Conservation (phyloP, 2,113 vertebrate genomes). For the Tyto alba region DNA sequence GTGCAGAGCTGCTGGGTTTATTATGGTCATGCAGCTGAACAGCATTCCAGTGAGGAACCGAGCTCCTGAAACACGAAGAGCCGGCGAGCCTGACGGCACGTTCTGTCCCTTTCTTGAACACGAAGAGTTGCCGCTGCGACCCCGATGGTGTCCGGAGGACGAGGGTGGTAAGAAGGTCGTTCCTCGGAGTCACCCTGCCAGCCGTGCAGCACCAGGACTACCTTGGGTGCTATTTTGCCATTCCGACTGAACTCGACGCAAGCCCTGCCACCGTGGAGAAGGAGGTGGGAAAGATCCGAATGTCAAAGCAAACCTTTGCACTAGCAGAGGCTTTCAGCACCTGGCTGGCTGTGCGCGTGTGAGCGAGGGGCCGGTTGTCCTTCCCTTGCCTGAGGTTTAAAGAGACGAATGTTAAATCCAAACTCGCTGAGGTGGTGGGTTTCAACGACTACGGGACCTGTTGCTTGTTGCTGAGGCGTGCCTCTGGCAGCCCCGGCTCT, state of each 20-base stretch:
- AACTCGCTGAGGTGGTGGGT: not conserved
- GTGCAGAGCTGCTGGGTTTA: not conserved
- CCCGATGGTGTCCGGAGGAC: not conserved
- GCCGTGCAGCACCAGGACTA: not conserved
- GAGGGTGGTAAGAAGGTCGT: not conserved
- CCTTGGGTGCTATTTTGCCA: not conserved
- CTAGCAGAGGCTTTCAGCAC: not conserved
- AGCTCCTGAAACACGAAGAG: not conserved
- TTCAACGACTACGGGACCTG: not conserved
- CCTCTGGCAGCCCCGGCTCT: not conserved
- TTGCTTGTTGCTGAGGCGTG: not conserved
- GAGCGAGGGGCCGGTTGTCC: not conserved
- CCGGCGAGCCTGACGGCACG: not conserved
- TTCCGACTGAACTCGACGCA: fast-evolving
- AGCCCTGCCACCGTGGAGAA: not conserved
- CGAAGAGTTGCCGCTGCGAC: not conserved
- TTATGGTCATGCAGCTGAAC: not conserved
- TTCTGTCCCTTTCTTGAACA: not conserved
- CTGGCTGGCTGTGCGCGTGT: not conserved
- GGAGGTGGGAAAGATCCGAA: fast-evolving
- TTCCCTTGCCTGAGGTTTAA: not conserved
- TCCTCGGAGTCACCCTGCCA: not conserved
- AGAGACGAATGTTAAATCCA: not conserved
- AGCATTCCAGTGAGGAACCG: not conserved
- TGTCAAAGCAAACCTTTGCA: not conserved